Base-by-base conservation (phyloP, 2,888 invertebrate species). In the Shargacucullia verbasci region DNA sequence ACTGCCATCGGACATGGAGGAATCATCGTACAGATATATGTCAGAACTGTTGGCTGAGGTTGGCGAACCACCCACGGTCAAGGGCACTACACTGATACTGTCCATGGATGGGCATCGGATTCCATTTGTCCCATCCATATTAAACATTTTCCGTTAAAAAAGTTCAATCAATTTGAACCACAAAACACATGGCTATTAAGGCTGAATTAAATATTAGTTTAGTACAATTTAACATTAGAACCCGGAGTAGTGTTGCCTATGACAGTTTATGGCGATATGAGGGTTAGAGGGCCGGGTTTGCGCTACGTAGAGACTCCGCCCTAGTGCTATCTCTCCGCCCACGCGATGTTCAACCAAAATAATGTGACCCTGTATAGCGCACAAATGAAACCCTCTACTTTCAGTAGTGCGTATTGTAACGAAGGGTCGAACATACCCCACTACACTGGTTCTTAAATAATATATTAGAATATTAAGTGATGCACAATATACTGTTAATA, bases 21-120 rank as follows among this genome's bases (percentile, higher is more conserved):
- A 95, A 83, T 95, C 95, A 78, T 95, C 95, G 70, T 96, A 96
- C n/a, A 97, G 91, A 79, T 96, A 96, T 80, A 97, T 94, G 82
- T 97, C 97, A 0, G 96, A 95, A 49, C 96, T 95, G 35, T 93
- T 95, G 0, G 81, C 86, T 72, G 89, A 95, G 76, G 86, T 94
- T 50, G 93, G 95, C 57, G 89, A 90, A 20, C 84, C 80, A 39
- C 75, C 85, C 55, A 78, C 70, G 3, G 79, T 64, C 45, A 79
- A 59, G 2, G 85, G 78, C 14, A 76, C 77, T 2, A 75, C 78
- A 40, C 73, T 81, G 1, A 67, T 55, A 35, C 60, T 72, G 11
- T 84, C 87, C 64, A 82, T 53, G 1, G 80, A 73, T 0, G 79
- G 59, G 31, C 84, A 85, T 20, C 79, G 72, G 13, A 80, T 59